Evolutionary conservation across 2,113 vertebrate species (phyloP).

Genomic region (Mellivora capensis): DNA sequence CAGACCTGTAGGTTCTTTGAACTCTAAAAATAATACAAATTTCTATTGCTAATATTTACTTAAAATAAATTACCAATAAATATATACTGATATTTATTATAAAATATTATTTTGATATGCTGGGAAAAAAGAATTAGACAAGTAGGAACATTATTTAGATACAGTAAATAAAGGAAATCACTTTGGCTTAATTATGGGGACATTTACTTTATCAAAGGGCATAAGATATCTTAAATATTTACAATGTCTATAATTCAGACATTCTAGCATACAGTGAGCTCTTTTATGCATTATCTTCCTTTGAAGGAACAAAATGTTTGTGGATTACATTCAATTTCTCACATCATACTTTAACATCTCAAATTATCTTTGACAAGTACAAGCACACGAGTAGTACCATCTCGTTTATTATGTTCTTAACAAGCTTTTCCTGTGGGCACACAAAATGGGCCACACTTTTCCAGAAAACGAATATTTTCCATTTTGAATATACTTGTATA

Average conservation of each 20-base stretch:
- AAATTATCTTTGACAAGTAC: not conserved
- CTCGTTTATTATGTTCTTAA: not conserved
- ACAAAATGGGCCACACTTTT: not conserved
- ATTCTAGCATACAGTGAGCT: not conserved
- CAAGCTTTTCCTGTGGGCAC: not conserved
- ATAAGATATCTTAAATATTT: not conserved
- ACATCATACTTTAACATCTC: not conserved
- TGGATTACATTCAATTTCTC: not conserved
- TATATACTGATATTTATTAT: not conserved
- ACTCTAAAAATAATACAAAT: not conserved
- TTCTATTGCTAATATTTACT: not conserved
- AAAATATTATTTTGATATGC: not conserved
- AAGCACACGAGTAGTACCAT: not conserved
- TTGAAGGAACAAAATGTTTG: not conserved
- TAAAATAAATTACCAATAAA: not conserved
- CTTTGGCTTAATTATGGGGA: not conserved
- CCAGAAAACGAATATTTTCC: not conserved
- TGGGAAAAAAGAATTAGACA: not conserved
- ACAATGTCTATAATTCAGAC: not conserved
- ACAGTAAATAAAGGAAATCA: not conserved
- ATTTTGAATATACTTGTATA: not conserved
- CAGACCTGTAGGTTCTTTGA: not conserved
- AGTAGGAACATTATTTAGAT: not conserved
- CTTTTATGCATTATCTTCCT: not conserved
- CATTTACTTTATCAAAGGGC: not conserved